phyloP scores from a whole-genome alignment of 53 echinoderm and acorn worm genomes.

The Apostichopus leukothele region DNA sequence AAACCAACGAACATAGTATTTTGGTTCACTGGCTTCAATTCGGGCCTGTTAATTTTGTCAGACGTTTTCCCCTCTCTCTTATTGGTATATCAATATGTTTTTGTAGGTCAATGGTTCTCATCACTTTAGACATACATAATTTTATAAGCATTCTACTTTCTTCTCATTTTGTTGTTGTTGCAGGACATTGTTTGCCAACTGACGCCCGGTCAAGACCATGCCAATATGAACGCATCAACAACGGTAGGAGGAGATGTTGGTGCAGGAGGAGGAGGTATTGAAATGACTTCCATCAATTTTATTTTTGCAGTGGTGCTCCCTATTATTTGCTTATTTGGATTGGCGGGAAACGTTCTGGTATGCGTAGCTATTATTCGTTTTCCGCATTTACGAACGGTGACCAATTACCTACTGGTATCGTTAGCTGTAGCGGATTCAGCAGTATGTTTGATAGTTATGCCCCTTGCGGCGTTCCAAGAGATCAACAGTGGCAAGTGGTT shows the following conservation, averaged over 20 bases:
- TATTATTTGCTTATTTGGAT: slow-evolving; percentile 28
- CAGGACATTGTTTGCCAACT: no score
- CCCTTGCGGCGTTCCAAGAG: slow-evolving; percentile 43
- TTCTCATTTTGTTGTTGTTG: no score
- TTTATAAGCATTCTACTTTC: no score
- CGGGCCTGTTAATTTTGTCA: no score
- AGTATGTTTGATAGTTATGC: slow-evolving; percentile 45
- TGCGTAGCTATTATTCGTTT: slow-evolving; percentile 36
- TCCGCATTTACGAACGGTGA: slow-evolving; percentile 26
- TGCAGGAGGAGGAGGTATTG: not conserved
- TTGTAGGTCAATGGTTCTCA: no score
- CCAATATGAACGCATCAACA: not conserved
- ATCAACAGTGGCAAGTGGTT: slow-evolving; percentile 71
- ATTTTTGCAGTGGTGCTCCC: slow-evolving; percentile 32
- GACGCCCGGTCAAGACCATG: no score
- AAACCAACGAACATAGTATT: no score
- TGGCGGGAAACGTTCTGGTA: slow-evolving; percentile 30
- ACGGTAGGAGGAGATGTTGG: not conserved
- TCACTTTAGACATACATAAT: no score
- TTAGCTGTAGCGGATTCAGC: slow-evolving; percentile 37
- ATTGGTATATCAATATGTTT: no score
- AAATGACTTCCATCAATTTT: slow-evolving; percentile 33
- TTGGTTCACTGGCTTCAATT: no score
- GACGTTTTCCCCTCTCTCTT: no score
- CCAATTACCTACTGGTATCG: slow-evolving; percentile 34